Evolutionary conservation across 2,888 invertebrate genomes (phyloP), one percentile per base, ranked within the genome.

Genomic region (Griposia aprilina): DNA sequence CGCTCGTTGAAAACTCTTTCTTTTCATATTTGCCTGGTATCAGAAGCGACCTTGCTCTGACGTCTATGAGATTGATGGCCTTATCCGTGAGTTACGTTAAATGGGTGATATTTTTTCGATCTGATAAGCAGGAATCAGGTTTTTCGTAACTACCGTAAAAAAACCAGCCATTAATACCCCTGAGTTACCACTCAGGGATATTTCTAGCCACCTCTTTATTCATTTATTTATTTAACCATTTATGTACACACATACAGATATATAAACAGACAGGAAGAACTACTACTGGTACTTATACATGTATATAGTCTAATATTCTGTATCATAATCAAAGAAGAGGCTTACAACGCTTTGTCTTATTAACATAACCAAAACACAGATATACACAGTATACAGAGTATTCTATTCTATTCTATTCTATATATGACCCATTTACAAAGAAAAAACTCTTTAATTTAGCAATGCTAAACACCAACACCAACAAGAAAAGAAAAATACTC

Each of bases 61-160:
- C 84, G 77, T 78, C 84, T 86, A 84, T 68, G 63, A 79, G 86
- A 85, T 86, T 81, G 86, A 85, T 84, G 63, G 81, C 69, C 80
- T 63, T 76, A 79, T 85, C 76, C 59, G 48, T 76, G 52, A 78
- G 69, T 36, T 57, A 57, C 26, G 55, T 26, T 57, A 57, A 26
- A 69, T 41, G 41, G 26, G 41, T 52, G 45, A 71, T 65, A 72
- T 62, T 72, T 80, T 76, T 76, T 60, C 55, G 50, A 57, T 23
- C 68, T 23, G 72, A 70, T 76, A 69, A 59, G 41, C 68, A 66
- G 23, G 23, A n/a, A 63, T 36, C 57, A 48, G 17, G 55, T 68
- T 80, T 60, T 55, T 30, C 7, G n/a, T 55, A 6, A n/a, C 2
- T 36, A 36, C 30, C 30, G 30, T 36, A 1, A 36, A 36, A 36